Conservation (phyloP, 2,888 invertebrate genomes). For the Aporophyla nigra region DNA sequence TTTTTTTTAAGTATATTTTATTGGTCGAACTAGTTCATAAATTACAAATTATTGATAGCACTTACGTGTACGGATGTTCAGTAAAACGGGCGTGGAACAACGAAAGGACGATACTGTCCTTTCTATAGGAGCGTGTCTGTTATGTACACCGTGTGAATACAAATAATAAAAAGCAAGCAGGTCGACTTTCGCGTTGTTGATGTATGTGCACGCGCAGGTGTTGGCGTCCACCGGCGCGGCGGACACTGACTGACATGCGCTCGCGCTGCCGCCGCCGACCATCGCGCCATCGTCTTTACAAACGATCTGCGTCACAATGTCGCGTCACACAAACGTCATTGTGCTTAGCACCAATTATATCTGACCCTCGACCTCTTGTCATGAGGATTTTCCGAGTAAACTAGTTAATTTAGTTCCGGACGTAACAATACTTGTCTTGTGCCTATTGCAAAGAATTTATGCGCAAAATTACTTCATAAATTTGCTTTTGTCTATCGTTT, state of each 20-base stretch:
- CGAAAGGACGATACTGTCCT: constrained; percentile 77
- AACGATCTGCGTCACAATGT: constrained; percentile 61
- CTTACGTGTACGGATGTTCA: constrained; percentile 74
- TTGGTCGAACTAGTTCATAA: constrained; percentile 32
- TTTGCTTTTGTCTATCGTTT: neutral
- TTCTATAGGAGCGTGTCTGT: constrained; percentile 77
- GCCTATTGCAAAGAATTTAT: neutral
- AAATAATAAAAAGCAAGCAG: constrained; percentile 79
- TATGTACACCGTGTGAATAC: constrained; percentile 83
- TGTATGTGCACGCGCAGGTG: constrained; percentile 78
- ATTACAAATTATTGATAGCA: constrained; percentile 58
- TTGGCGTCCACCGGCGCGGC: constrained; percentile 79
- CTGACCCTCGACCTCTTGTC: constrained; percentile 35
- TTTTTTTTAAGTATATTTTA: neutral
- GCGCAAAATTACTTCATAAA: neutral
- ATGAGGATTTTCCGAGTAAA: constrained; percentile 25
- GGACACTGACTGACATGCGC: constrained; percentile 80
- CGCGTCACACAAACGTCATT: constrained; percentile 68
- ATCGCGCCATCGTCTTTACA: constrained; percentile 61
- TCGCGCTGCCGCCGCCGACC: constrained; percentile 64
- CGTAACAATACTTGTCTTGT: constrained; percentile 6
- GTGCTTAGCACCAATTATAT: constrained; percentile 37
- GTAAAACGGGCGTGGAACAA: constrained; percentile 69
- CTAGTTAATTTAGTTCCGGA: constrained; percentile 33
- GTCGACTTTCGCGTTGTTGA: constrained; percentile 83